Evolutionary conservation across 2,797 vertebrate species (phyloP), one percentile per base, ranked within the genome.

Genomic region (Megalops cyprinoides): DNA sequence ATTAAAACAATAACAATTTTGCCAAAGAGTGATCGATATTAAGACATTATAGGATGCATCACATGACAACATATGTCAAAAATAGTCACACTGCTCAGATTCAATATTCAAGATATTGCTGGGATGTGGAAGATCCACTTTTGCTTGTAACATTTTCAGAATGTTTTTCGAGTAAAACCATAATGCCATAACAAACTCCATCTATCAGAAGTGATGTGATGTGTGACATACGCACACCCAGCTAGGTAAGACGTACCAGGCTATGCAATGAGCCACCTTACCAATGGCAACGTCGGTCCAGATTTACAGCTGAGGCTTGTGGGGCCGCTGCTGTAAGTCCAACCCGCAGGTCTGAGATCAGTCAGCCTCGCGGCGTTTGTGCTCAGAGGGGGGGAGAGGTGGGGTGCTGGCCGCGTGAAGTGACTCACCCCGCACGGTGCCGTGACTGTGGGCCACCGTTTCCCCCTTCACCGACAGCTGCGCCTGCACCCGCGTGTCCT

Each of bases 381-480:
- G 73, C 78, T 37, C 58, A 56, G 39, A 67, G 62, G 77, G 37
- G 46, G 34, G 67, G 42, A 0, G 51, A 69, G 28, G 56, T 1
- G 46, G 28, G 75, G 74, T 31, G 56, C n/a, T 62, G 44, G 34
- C 48, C 8, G 67, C 15, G 37, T 51, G 48, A 20, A 44, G 34
- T 51, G 76, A 86, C 96, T 94, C 88, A 98, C 97, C 96, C 48
- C 95, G 86, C 75, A 98, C 90, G 0, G 91, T 92, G 44, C 93
- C 93, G 0, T 96, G 96, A 87, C 92, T 87, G 79, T 92, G 91
- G 0, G 96, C 94, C 79, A 98, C 95, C 0, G 89, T 86, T 90
- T 97, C 95, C 9, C 97, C 97, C 88, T 97, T 97, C 85, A 95
- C 94, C 9, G 94, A 94, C 81, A 98, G 90, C 90, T 97, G 96